Percentiles rank a stretch among this genome's conserved stretches.
These are phyloP conservation scores for Coremacera marginata DNA, from an alignment of 2,888 invertebrate species.

Conservation along the genomic window DNA sequence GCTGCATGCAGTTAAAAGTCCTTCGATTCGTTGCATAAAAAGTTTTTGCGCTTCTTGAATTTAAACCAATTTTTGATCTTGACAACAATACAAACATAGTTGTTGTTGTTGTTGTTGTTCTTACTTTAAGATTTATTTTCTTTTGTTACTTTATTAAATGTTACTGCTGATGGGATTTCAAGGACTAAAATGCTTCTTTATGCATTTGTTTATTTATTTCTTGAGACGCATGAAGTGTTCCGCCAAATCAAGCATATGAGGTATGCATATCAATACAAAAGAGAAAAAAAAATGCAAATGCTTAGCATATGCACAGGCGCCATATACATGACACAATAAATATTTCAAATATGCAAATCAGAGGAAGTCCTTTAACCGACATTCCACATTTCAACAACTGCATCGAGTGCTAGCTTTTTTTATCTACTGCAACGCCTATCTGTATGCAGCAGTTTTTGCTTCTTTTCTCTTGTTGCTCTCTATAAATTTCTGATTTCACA, in stretches of 20 bases:
- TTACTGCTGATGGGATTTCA: slow-evolving; percentile 17
- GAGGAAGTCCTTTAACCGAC: too few species aligned
- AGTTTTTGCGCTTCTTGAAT: slow-evolving; percentile 33
- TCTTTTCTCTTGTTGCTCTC: background rate
- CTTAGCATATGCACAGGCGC: slow-evolving; percentile 24
- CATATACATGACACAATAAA: slow-evolving; percentile 1
- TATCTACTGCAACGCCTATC: background rate
- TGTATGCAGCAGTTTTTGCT: slow-evolving; percentile 12
- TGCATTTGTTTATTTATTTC: slow-evolving; percentile 4
- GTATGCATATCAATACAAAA: slow-evolving; percentile 26
- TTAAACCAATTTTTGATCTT: slow-evolving; percentile 31
- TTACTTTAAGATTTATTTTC: background rate
- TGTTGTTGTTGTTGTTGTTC: background rate
- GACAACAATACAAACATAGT: background rate
- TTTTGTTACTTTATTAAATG: slow-evolving; percentile 10
- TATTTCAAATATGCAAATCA: slow-evolving; percentile 32
- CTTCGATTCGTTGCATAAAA: slow-evolving; percentile 28
- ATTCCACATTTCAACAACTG: background rate
- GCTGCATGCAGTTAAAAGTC: slow-evolving; percentile 32
- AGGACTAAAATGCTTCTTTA: background rate
- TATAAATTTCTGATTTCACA: background rate
- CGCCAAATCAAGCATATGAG: slow-evolving; percentile 13
- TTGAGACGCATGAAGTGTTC: slow-evolving; percentile 9
- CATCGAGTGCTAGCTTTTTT: background rate
- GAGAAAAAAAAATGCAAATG: background rate